Conservation (phyloP, 2,888 invertebrate species). For the Synanthedon andrenaeformis region DNA sequence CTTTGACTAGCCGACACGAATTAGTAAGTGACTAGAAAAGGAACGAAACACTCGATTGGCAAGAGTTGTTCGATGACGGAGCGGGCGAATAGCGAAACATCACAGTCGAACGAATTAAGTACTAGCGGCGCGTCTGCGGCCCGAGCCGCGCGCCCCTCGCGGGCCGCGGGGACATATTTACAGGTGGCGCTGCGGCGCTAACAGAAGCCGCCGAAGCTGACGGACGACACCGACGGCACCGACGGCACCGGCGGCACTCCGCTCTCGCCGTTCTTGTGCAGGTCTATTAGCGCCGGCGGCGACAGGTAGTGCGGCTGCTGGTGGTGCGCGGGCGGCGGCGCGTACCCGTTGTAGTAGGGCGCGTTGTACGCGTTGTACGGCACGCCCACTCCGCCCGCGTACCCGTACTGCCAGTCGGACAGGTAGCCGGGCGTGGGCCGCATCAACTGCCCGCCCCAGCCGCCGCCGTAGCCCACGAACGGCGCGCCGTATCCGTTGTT, state of each 20-base stretch:
- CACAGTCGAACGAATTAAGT: slow-evolving; percentile 35
- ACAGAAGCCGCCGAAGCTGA: slow-evolving; percentile 66
- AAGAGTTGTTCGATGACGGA: slow-evolving; percentile 37
- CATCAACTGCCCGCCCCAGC: slow-evolving; percentile 57
- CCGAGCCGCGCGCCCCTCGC: slow-evolving; percentile 7
- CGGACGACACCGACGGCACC: slow-evolving; percentile 57
- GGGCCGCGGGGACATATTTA: slow-evolving; percentile 6
- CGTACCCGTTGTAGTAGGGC: slow-evolving; percentile 62
- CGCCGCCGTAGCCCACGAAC: slow-evolving; percentile 63
- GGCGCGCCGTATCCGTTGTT: slow-evolving; percentile 58
- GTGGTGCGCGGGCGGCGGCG: slow-evolving; percentile 58
- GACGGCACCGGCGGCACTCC: slow-evolving; percentile 39
- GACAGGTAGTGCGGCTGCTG: slow-evolving; percentile 60
- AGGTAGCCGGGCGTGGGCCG: slow-evolving; percentile 64
- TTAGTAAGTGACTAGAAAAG: slow-evolving; percentile 64
- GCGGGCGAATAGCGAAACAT: slow-evolving; percentile 21
- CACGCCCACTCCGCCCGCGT: slow-evolving; percentile 30
- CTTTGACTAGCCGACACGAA: slow-evolving; percentile 64
- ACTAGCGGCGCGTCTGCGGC: slow-evolving; percentile 12
- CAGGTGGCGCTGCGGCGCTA: slow-evolving; percentile 23
- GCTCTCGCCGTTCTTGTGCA: slow-evolving; percentile 55
- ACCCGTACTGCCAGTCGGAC: slow-evolving; percentile 62
- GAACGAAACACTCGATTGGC: slow-evolving; percentile 57
- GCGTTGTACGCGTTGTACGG: slow-evolving; percentile 35
- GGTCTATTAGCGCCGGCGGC: slow-evolving; percentile 52